phyloP scores from a whole-genome alignment of 2,888 invertebrate genomes.

The Nomada fabriciana region DNA sequence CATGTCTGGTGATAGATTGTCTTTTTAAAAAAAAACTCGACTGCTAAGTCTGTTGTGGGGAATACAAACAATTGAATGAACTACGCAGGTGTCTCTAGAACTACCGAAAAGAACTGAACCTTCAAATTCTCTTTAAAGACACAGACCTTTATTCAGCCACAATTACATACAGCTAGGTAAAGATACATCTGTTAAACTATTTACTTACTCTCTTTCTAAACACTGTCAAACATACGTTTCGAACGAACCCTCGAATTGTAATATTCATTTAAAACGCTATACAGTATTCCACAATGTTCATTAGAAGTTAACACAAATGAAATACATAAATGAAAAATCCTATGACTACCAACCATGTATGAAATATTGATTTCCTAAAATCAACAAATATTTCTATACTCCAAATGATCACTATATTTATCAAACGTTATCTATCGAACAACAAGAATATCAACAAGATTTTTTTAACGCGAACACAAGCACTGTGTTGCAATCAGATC shows the following conservation, averaged over 20 bases:
- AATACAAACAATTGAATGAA: background rate
- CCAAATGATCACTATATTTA: no score
- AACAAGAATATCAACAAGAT: no score
- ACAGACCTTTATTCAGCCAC: slow-evolving; percentile 10
- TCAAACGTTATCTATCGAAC: no score
- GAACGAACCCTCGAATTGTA: background rate
- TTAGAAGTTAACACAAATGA: no score
- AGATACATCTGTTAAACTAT: slow-evolving; percentile 4
- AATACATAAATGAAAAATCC: no score
- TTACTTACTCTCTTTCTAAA: background rate
- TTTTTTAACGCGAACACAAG: background rate
- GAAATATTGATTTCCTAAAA: no score
- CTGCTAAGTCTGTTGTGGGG: background rate
- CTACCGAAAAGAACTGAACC: background rate
- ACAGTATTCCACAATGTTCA: no score
- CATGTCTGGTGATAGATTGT: no score
- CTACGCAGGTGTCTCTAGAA: background rate
- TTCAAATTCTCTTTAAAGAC: background rate
- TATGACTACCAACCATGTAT: no score
- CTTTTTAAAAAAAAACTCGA: no score
- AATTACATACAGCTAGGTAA: slow-evolving; percentile 7
- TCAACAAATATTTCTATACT: no score
- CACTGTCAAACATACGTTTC: background rate
- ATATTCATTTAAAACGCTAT: no score
- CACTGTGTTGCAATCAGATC: background rate